These are phyloP conservation scores for Felis chaus DNA, from an alignment of 2,113 vertebrate genomes.

Conservation along the genomic window DNA sequence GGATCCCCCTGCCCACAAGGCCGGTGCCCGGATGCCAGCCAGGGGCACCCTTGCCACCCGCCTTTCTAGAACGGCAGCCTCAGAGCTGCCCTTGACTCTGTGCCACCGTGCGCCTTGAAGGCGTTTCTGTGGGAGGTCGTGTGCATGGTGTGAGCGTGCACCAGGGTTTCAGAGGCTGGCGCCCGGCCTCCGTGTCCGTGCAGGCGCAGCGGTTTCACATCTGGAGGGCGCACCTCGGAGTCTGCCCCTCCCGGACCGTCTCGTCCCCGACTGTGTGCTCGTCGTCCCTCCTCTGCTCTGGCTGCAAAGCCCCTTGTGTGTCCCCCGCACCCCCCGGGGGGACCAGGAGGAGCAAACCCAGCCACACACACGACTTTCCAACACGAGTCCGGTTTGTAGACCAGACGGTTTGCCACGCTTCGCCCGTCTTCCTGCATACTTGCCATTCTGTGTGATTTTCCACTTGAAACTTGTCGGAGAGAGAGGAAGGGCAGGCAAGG, in stretches of 20 bases:
- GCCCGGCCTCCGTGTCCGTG: fast-evolving
- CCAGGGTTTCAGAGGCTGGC: background rate
- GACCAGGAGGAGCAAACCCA: background rate
- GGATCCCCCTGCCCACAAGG: background rate
- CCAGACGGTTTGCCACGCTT: too few species aligned
- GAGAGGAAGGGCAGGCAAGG: fast-evolving
- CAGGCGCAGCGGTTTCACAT: fast-evolving
- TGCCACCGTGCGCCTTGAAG: fast-evolving
- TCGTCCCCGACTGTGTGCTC: background rate
- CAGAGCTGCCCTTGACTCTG: fast-evolving
- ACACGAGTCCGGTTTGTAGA: background rate
- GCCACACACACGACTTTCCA: background rate
- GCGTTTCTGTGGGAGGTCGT: background rate
- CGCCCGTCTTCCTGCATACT: fast-evolving
- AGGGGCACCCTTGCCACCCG: background rate
- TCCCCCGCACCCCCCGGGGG: too few species aligned
- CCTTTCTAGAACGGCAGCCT: background rate
- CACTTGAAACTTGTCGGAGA: background rate
- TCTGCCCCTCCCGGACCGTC: fast-evolving
- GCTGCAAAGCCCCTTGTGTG: background rate
- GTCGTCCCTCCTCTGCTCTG: background rate
- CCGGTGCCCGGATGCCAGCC: background rate
- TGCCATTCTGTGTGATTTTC: fast-evolving
- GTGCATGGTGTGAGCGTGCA: fast-evolving
- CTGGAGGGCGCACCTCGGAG: too few species aligned